phyloP scores from a whole-genome alignment of 2,113 vertebrate species.

The Sylvilagus bachmani region DNA sequence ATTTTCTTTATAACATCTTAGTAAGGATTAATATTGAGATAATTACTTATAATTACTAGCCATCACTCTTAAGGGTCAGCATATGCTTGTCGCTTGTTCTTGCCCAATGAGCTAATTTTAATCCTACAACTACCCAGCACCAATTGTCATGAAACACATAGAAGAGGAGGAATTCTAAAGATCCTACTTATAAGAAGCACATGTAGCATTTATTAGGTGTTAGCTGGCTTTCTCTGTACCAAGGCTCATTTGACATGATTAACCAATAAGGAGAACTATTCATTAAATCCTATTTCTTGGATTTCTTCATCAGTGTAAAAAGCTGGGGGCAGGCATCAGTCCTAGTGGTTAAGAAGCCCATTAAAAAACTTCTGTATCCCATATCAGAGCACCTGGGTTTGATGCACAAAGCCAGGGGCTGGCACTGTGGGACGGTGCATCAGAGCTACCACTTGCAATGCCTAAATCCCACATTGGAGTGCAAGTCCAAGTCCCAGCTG shows the following conservation, averaged over 20 bases:
- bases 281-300: background rate
- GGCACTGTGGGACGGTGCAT: too few relatives aligned
- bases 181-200: background rate
- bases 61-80: constrained; percentile 40
- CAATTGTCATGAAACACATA: background rate
- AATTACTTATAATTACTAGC: constrained; percentile 35
- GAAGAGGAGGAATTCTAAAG: constrained; percentile 26
- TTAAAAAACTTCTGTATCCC: too few relatives aligned
- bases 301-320: background rate
- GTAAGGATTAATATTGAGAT: constrained; percentile 28
- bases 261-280: background rate
- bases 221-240: constrained; percentile 21
- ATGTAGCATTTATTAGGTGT: background rate
- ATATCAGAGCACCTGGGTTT: too few relatives aligned
- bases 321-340: background rate
- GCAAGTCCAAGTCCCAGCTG: too few relatives aligned
- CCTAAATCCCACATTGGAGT: too few relatives aligned
- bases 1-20: constrained; percentile 51
- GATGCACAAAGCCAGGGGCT: too few relatives aligned
- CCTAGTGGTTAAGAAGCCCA: too few relatives aligned
- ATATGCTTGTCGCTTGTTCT: constrained; percentile 13
- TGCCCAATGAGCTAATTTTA: constrained; percentile 38
- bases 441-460: too few relatives aligned
- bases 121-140: background rate
- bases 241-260: background rate